Percentiles rank a stretch among this genome's conserved stretches.
Conservation (phyloP, 2,113 vertebrate species). For the Epinephelus moara region DNA sequence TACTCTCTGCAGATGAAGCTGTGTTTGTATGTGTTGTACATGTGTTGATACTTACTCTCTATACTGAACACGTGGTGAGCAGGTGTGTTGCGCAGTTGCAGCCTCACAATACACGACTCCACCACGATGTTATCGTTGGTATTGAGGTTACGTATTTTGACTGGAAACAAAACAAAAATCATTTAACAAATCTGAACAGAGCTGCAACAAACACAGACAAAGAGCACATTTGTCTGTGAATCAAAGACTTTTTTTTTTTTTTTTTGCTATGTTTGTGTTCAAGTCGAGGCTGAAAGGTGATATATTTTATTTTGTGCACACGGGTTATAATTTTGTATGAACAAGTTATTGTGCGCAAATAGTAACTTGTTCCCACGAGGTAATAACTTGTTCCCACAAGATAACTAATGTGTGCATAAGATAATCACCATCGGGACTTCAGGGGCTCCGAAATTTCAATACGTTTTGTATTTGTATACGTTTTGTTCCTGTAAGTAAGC, state of each 20-base stretch:
- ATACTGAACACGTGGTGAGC: constrained; percentile 75
- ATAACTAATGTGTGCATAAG: too few relatives aligned
- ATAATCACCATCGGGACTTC: too few relatives aligned
- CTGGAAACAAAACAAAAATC: constrained; percentile 50
- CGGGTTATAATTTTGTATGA: too few relatives aligned
- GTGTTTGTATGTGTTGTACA: background rate
- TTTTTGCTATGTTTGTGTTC: background rate
- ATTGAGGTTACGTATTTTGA: constrained; percentile 90
- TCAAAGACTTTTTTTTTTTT: background rate
- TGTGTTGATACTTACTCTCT: constrained; percentile 72
- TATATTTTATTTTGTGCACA: too few relatives aligned
- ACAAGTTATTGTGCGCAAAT: too few relatives aligned
- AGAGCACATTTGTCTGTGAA: background rate
- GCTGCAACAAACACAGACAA: background rate
- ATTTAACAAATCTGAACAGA: background rate
- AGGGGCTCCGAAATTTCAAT: background rate
- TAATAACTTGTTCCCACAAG: too few relatives aligned
- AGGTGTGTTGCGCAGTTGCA: constrained; percentile 86
- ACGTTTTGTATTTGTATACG: background rate
- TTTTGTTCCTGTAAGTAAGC: background rate
- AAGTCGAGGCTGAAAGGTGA: too few relatives aligned
- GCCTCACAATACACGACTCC: constrained; percentile 90
- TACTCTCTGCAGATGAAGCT: background rate
- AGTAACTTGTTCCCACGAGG: too few relatives aligned
- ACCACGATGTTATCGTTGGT: constrained; percentile 93